Base-by-base conservation (phyloP, 2,113 vertebrate species). In the Cyanistes caeruleus region DNA sequence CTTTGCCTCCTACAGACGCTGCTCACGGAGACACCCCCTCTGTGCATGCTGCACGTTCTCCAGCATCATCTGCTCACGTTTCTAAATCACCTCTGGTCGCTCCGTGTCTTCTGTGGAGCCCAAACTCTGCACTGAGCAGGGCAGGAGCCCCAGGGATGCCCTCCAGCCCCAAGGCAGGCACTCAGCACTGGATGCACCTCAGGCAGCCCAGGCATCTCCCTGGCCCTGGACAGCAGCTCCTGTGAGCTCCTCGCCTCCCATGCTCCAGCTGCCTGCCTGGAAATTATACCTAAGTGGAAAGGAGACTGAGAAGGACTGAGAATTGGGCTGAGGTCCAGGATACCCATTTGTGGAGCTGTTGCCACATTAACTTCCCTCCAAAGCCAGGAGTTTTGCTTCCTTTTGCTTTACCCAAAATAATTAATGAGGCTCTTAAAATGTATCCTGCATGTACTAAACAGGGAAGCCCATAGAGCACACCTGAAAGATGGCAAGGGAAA, bases 181-280 rank as follows among this genome's bases (percentile, higher is more conserved):
- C 21, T 17, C 15, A 35, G 62, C 3, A 0, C 49, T 2, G 2
- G 37, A 23, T 39, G 33, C 25, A 31, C 41, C 63, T 33, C 52
- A 49, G 48, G 39, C 19, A 46, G 15, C 19, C 22, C 48, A 9
- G 49, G n/a, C 13, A 28, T 11, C 39, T 35, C 56, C 22, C 41
- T 28, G 43, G 25, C 25, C 21, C 2, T 12, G 58, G 52, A 33
- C 58, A 52, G 63, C 46, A 13, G 3, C 27, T 75, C 60, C n/a
- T 51, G n/a, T 0, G 0, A 58, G 30, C 39, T 30, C 31, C 46
- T 16, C 11, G 2, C n/a, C 53, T 65, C 31, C 64, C 1, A 0
- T 0, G 2, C 19, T 82, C 86, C 13, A 0, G 8, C 46, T 75
- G 49, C 59, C 70, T 60, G 58, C 43, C 79, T 83, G 43, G 78